These are phyloP conservation scores for Pogonognathellus flavescens DNA, from an alignment of 1,140 invertebrate species.

Conservation along the genomic window DNA sequence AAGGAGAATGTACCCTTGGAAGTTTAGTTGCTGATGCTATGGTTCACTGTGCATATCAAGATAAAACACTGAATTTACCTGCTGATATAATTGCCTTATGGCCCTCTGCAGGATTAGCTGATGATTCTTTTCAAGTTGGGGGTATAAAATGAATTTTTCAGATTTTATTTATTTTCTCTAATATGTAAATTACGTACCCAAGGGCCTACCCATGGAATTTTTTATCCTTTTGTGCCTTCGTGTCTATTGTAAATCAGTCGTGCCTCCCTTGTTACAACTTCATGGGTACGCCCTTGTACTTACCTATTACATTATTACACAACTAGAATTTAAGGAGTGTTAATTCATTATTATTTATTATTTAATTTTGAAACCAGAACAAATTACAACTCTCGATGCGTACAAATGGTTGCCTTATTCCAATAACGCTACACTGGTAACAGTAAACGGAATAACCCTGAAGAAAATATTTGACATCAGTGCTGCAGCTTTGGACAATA, in stretches of 20 bases:
- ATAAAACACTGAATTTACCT: background rate
- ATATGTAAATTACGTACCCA: no score
- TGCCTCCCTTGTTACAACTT: no score
- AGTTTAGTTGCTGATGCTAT: slow-evolving; percentile 57
- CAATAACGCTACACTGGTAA: slow-evolving; percentile 52
- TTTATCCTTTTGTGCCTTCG: no score
- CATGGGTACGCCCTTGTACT: no score
- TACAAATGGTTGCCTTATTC: slow-evolving; percentile 57
- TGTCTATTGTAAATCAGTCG: no score
- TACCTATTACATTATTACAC: no score
- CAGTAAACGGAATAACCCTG: slow-evolving; percentile 27
- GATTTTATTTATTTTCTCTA: no score
- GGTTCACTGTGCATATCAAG: slow-evolving; percentile 54
- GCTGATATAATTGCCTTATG: slow-evolving; percentile 52
- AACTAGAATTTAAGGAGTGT: no score
- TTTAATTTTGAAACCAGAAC: background rate
- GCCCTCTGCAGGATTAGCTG: slow-evolving; percentile 54
- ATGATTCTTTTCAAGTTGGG: background rate
- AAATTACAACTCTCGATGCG: slow-evolving; percentile 43
- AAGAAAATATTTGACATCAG: slow-evolving; percentile 55
- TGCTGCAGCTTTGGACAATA: slow-evolving; percentile 22
- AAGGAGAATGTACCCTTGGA: slow-evolving; percentile 56
- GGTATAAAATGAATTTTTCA: no score
- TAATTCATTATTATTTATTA: background rate
- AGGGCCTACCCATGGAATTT: no score